A percentile compares a stretch with the other conserved stretches of the same genome.
These are phyloP conservation scores for Coelinius sp. DNA, from an alignment of 2,888 invertebrate species.

Conservation along the genomic window DNA sequence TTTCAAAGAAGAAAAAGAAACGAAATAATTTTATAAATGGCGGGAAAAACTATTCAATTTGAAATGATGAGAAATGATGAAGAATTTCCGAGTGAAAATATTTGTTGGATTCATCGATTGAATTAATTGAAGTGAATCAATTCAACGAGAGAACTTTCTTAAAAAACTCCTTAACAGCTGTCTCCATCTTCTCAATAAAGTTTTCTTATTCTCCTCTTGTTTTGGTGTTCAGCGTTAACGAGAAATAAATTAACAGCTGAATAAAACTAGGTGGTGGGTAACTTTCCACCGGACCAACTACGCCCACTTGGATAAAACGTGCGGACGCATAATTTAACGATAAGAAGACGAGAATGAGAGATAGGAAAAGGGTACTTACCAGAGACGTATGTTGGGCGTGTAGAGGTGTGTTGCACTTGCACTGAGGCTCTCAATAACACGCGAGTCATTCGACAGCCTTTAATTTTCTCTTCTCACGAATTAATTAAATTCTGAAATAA, in stretches of 20 bases:
- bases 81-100: background rate
- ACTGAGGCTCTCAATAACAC: constrained; percentile 17
- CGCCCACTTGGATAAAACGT: constrained; percentile 47
- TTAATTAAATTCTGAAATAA: constrained; percentile 26
- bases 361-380: constrained; percentile 20
- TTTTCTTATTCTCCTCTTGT: background rate
- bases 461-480: constrained; percentile 44
- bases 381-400: constrained; percentile 14
- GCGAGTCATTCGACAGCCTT: constrained; percentile 23
- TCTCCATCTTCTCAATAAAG: background rate
- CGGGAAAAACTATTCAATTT: too few relatives aligned
- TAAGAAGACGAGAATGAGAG: constrained; percentile 39
- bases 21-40: background rate
- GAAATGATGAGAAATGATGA: background rate
- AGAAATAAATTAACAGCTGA: constrained; percentile 47
- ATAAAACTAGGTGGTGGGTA: constrained; percentile 43
- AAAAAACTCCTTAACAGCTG: background rate
- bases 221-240: constrained; percentile 21
- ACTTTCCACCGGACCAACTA: constrained; percentile 42
- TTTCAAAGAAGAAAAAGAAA: background rate
- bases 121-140: background rate
- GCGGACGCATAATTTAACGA: constrained; percentile 51
- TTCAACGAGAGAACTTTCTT: background rate
- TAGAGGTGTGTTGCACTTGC: background rate
- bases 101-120: background rate